Evolutionary conservation across 2,888 invertebrate genomes (phyloP).

Genomic region (Platycnemis pennipes): DNA sequence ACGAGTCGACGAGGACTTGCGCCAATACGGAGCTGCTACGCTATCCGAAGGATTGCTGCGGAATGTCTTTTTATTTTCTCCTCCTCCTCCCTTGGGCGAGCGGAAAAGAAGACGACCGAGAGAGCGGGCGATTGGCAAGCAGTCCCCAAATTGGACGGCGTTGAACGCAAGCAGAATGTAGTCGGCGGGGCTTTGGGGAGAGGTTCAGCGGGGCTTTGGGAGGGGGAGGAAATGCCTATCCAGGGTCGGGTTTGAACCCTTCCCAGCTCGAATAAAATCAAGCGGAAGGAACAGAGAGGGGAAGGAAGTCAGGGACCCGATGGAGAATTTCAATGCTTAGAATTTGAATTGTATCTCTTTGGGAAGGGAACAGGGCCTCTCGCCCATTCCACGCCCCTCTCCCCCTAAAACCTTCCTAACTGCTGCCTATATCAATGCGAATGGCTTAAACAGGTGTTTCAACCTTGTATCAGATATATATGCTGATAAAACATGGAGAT

Average conservation of each 20-base stretch:
- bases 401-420: neutral
- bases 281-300: neutral
- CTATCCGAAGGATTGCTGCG: neutral
- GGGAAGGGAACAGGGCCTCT: neutral
- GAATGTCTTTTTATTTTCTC: neutral
- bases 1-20: neutral
- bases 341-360: neutral
- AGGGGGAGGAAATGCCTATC: neutral
- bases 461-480: conserved; percentile 45
- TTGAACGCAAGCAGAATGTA: neutral
- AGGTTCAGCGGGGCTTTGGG: neutral
- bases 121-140: neutral
- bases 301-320: neutral
- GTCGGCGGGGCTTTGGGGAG: neutral
- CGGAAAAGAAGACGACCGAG: neutral
- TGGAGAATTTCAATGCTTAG: neutral
- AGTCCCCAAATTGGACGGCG: neutral
- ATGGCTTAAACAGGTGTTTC: conserved; percentile 38
- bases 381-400: neutral
- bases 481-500: neutral
- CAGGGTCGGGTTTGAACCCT: neutral
- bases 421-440: conserved; percentile 7
- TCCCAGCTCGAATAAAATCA: neutral
- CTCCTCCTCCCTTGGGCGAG: neutral
- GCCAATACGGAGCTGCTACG: neutral